Evolutionary conservation across 1,140 invertebrate species (phyloP), one percentile per base, ranked within the genome.

Genomic region (Eriosoma lanigerum): DNA sequence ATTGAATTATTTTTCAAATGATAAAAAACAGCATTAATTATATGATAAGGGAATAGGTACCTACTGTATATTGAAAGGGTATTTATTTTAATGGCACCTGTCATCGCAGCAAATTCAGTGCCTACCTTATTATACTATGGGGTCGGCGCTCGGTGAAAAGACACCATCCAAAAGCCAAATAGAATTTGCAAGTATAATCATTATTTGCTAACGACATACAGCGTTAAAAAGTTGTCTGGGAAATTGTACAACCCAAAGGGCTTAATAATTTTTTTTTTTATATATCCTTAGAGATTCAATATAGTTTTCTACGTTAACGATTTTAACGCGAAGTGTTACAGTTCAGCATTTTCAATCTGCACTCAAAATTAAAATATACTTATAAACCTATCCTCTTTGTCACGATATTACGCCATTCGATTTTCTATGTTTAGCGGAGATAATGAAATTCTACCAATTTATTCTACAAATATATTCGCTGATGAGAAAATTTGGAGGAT

Each of bases 111-210:
- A 15, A 15, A 17, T 38, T 38, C 32, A 13, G 26, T 38, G 32
- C 8, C 3, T 3, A 38, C 32, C 32, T 3, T 38, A 38, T n/a
- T 38, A 38, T 38, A 38, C 8, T 4, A 8, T 12, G 17, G 46
- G 48, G 48, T 17, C 9, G 48, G 32, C 3, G 8, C 32, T 38
- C 32, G 32, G 26, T 15, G n/a, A 52, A 72, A 72, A 72, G 46
- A 52, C 68, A 52, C 29, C 68, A 52, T 72, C 48, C 17, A 17
- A 72, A 52, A 72, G 68, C 29, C 68, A 72, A 72, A 72, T 52
- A 52, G 15, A 72, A 72, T 72, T 72, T 72, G 68, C 68, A 72
- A 72, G 66, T 50, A 50, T 52, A 52, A 52, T 50, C 68, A 13
- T 29, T 52, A 72, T 72, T 72, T 52, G 48, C 68, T 52, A 72